Evolutionary conservation across 2,797 vertebrate species (phyloP), one percentile per base, ranked within the genome.

Genomic region (Gymnoscopelus braueri): DNA sequence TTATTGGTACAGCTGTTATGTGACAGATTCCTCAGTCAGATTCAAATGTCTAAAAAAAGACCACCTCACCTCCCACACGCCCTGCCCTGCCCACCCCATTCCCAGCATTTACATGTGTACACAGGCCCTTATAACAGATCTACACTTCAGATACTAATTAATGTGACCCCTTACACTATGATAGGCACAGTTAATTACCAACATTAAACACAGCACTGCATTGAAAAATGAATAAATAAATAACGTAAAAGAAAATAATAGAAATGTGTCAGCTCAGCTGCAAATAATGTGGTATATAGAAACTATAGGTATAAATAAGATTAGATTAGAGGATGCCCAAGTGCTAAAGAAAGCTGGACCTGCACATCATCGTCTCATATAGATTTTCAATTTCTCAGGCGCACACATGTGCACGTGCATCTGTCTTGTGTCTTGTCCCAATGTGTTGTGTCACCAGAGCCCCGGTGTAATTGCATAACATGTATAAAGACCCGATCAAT

Each of bases 401-500:
- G 13, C 24, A 3, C 48, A 29, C 3, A 53, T 15, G 7, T 15
- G 58, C 26, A 59, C 63, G 29, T 44, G 3, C 47, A 4, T 48
- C 8, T 15, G 5, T 60, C 29, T 60, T 9, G 19, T 23, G 39
- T 24, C 60, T 63, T n/a, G 44, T 64, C 61, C 72, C 51, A 73
- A 66, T 55, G 71, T 55, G 69, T n/a, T 73, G 64, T 60, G 74
- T 66, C 69, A 81, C 71, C 65, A 82, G 71, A 83, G 70, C 62
- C 66, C 69, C 35, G 58, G 67, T n/a, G 73, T 72, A 67, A 80
- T 81, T 90, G 82, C 79, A 77, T 84, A 88, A 90, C 79, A 66
- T 81, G 77, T 86, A 19, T 19, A 86, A 87, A 88, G 80, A 84
- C 48, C 59, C 63, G 60, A 65, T 93, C 19, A 92, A 92, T 93